Evolutionary conservation across 2,797 vertebrate genomes (phyloP).

Genomic region (Spheniscus humboldti): DNA sequence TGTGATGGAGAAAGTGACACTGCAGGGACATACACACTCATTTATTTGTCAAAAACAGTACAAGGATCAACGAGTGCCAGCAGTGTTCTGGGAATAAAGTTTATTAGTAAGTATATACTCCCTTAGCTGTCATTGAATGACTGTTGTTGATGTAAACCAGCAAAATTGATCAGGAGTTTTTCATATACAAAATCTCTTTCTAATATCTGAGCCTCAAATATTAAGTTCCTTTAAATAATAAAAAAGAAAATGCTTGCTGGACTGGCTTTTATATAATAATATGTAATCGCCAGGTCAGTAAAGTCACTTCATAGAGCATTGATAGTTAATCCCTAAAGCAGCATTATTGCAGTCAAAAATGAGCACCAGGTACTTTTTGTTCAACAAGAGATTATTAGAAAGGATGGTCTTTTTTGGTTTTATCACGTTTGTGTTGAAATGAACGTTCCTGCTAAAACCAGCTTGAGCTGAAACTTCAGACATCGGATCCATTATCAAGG

Average conservation of each 20-base stretch:
- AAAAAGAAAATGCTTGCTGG: background rate
- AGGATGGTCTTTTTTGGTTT: background rate
- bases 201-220: background rate
- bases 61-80: background rate
- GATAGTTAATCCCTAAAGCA: background rate
- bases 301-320: background rate
- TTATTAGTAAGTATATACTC: background rate
- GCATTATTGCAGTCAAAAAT: background rate
- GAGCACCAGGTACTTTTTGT: background rate
- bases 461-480: background rate
- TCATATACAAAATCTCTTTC: background rate
- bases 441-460: background rate
- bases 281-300: background rate
- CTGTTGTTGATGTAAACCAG: background rate
- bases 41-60: background rate
- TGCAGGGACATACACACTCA: background rate
- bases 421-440: background rate
- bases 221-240: background rate
- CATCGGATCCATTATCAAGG: background rate
- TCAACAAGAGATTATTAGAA: background rate
- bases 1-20: background rate
- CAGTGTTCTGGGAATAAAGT: background rate
- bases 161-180: background rate
- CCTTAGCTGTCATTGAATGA: background rate
- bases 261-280: background rate